Evolutionary conservation across 1,140 invertebrate species (phyloP).

Genomic region (Octopus sinensis): DNA sequence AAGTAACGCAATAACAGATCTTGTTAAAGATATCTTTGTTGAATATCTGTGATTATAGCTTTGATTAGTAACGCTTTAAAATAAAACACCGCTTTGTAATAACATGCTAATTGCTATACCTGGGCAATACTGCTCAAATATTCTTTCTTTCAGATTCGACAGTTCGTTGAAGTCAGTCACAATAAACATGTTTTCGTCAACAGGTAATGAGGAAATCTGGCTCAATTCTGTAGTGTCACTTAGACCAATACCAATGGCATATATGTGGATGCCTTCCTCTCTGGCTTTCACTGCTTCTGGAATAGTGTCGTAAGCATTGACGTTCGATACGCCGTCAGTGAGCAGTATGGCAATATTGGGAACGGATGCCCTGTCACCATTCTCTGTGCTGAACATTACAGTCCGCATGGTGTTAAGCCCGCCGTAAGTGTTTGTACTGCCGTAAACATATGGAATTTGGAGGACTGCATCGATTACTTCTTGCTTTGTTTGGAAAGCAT

Average conservation of each 20-base stretch:
- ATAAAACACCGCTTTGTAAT: too few relatives aligned
- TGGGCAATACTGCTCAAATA: conserved; percentile 28
- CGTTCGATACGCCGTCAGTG: conserved; percentile 37
- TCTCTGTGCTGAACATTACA: conserved; percentile 28
- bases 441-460: conserved; percentile 30
- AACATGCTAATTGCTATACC: too few relatives aligned
- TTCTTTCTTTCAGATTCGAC: too few relatives aligned
- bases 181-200: too few relatives aligned
- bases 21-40: too few relatives aligned
- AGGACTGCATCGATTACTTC: conserved; percentile 27
- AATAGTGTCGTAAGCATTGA: conserved; percentile 14
- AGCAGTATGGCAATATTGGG: conserved; percentile 35
- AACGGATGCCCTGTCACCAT: conserved; percentile 33
- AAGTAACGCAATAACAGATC: too few relatives aligned
- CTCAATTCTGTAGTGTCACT: conserved; percentile 29
- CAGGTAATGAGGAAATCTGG: too few relatives aligned
- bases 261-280: conserved; percentile 26
- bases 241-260: conserved; percentile 36
- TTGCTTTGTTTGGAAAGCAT: conserved; percentile 23
- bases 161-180: too few relatives aligned
- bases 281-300: conserved; percentile 16
- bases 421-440: conserved; percentile 36
- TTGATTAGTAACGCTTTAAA: too few relatives aligned
- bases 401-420: conserved; percentile 31
- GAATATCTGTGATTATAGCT: too few relatives aligned